These are phyloP conservation scores for Aurelia sp. DNA, from an alignment of 30 jellyfish, hydroid and myxozoan species.

Conservation along the genomic window DNA sequence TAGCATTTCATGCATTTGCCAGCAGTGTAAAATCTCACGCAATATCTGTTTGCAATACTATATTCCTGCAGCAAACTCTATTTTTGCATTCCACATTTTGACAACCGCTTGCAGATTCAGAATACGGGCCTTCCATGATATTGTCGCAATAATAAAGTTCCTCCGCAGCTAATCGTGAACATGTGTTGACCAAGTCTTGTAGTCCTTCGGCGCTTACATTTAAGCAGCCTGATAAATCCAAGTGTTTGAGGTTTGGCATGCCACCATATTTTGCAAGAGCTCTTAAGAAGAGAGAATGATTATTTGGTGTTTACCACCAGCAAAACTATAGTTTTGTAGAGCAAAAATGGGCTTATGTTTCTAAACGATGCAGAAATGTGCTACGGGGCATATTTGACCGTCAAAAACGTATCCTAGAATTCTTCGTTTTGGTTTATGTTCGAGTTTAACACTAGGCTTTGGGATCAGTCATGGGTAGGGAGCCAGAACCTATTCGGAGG, in stretches of 20 bases:
- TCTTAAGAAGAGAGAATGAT: conserved; percentile 34
- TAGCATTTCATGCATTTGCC: no score
- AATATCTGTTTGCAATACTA: conserved; percentile 25
- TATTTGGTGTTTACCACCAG: no score
- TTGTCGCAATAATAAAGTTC: conserved; percentile 92
- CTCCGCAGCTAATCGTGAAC: conserved; percentile 65
- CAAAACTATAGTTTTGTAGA: no score
- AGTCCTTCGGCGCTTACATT: conserved; percentile 84
- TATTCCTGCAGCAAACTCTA: conserved; percentile 91
- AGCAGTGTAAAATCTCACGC: background rate
- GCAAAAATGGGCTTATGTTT: no score
- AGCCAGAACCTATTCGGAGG: no score
- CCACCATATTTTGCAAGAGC: conserved; percentile 88
- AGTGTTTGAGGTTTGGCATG: conserved; percentile 76
- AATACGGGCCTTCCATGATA: conserved; percentile 78
- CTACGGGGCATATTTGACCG: no score
- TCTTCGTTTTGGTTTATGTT: no score
- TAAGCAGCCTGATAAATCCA: conserved; percentile 94
- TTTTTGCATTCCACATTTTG: conserved; percentile 89
- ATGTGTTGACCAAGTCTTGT: conserved; percentile 61
- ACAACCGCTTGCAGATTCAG: conserved; percentile 88
- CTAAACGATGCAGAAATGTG: no score
- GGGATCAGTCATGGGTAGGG: no score
- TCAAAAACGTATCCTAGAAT: no score
- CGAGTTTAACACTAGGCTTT: no score